These are phyloP conservation scores for Bellardia bayeri DNA, from an alignment of 2,888 invertebrate species.

Conservation along the genomic window DNA sequence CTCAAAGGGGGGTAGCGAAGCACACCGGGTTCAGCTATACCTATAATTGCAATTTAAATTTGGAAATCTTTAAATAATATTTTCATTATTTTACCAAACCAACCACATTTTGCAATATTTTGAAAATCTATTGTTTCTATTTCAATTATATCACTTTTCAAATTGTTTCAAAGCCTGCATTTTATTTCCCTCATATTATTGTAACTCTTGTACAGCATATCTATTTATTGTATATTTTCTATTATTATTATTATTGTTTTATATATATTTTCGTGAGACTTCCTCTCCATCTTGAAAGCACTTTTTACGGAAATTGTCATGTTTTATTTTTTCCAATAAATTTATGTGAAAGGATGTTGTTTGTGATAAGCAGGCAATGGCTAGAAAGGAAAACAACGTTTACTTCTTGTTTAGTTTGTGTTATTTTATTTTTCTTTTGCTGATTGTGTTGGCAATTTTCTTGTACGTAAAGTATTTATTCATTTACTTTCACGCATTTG, in stretches of 20 bases:
- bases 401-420: background rate
- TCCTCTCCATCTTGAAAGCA: constrained; percentile 19
- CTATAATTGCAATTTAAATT: background rate
- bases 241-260: constrained; percentile 12
- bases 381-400: constrained; percentile 30
- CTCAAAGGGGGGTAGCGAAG: no score
- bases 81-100: background rate
- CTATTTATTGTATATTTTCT: background rate
- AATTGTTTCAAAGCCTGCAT: background rate
- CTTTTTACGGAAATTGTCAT: constrained; percentile 31
- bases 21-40: no score
- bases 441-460: constrained; percentile 1
- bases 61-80: background rate
- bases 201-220: background rate
- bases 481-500: constrained; percentile 33
- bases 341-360: constrained; percentile 29
- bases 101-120: background rate
- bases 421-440: background rate
- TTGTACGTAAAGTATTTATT: background rate
- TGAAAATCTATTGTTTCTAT: background rate
- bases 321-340: background rate
- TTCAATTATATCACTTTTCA: background rate
- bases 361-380: background rate
- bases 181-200: constrained; percentile 1
- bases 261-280: constrained; percentile 3